phyloP scores from a whole-genome alignment of 2,113 vertebrate species.

The Aptenodytes forsteri region DNA sequence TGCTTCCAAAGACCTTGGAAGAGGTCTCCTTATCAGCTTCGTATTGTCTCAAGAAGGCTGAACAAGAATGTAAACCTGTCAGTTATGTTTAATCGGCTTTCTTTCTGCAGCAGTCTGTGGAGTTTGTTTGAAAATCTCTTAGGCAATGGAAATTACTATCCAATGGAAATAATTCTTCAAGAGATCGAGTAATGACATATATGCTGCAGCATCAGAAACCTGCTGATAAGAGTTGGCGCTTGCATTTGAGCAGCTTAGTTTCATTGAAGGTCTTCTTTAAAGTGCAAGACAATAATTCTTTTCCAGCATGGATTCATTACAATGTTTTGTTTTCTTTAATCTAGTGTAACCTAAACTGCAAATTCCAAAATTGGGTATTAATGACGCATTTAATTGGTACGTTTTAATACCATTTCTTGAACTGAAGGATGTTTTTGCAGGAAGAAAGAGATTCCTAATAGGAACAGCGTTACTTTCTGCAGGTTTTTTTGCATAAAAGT shows the following conservation, averaged over 20 bases:
- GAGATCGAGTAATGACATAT: neutral
- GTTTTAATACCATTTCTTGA: neutral
- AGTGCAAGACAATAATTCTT: neutral
- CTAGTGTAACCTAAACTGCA: neutral
- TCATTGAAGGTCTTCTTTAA: neutral
- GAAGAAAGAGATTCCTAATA: neutral
- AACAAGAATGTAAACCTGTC: neutral
- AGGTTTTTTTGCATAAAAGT: neutral
- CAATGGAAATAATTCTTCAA: neutral
- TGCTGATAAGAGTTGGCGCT: neutral
- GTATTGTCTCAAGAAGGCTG: neutral
- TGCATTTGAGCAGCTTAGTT: neutral
- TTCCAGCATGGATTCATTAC: neutral
- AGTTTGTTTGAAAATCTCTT: neutral
- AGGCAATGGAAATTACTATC: neutral
- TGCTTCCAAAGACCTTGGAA: neutral
- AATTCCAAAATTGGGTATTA: neutral
- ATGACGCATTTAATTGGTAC: neutral
- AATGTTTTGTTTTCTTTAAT: neutral
- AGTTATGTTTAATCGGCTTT: neutral
- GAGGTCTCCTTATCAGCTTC: neutral
- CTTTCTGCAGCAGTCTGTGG: neutral
- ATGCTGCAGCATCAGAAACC: neutral
- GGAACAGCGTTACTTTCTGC: neutral
- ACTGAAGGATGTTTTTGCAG: neutral